These are phyloP conservation scores for Meleagris gallopavo DNA, from an alignment of 2,113 vertebrate genomes.

Conservation along the genomic window DNA sequence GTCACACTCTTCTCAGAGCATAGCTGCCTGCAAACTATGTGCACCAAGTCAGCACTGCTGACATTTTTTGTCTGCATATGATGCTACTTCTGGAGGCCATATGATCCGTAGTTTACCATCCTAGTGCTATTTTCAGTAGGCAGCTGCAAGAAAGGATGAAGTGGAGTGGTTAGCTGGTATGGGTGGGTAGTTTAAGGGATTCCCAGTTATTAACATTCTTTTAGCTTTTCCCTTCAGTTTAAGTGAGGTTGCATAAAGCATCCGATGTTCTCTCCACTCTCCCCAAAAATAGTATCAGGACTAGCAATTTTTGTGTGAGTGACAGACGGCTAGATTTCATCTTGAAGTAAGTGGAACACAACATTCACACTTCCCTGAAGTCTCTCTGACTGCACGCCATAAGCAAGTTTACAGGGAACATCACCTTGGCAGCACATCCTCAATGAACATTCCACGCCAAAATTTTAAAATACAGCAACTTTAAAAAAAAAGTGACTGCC, in stretches of 20 bases:
- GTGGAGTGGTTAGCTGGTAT: neutral
- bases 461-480: neutral
- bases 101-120: constrained; percentile 6
- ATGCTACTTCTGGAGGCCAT: constrained; percentile 39
- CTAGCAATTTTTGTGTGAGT: neutral
- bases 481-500: neutral
- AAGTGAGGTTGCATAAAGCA: neutral
- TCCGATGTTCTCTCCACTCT: neutral
- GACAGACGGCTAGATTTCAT: neutral
- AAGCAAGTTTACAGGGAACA: neutral
- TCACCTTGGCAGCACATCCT: neutral
- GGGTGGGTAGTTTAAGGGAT: neutral
- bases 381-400: neutral
- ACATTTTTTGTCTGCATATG: constrained; percentile 21
- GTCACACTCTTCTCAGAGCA: neutral
- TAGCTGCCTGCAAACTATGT: neutral
- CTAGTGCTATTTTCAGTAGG: constrained; percentile 44
- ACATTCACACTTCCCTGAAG: neutral
- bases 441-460: neutral
- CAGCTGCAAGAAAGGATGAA: constrained; percentile 45
- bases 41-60: neutral
- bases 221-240: neutral
- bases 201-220: neutral
- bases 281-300: neutral
- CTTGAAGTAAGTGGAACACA: neutral